Base-by-base conservation (phyloP, 2,797 vertebrate species). In the Hemibagrus guttatus region DNA sequence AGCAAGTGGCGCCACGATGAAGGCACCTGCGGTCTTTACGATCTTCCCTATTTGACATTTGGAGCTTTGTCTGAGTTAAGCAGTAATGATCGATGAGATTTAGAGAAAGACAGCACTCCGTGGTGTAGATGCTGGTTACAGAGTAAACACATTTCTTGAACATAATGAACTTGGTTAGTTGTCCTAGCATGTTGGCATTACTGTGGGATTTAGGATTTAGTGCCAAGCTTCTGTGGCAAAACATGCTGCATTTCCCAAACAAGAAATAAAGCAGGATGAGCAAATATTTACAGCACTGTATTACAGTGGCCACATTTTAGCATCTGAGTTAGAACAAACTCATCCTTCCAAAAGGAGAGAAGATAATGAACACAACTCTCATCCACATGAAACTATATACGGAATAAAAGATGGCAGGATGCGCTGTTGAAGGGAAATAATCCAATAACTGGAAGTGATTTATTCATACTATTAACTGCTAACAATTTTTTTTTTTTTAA, bases 151-250 rank as follows among this genome's bases (percentile, higher is more conserved):
- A 46, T 42, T 58, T 61, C 28, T 14, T 59, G 56, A 59, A 26
- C 11, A 69, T 49, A 59, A 81, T 59, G 31, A 31, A 80, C 68
- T 61, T 49, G 26, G 54, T 31, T 64, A 52, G 85, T 64, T 83
- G 68, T 72, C 16, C 23, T 42, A 61, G 21, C 35, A 61, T 49
- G 39, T 46, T 74, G 68, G 13, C 46, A 28, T 78, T 28, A 21
- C 52, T 52, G 9, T 28, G 23, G 35, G 66, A 84, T 84, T 84
- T 87, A 84, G 35, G 66, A 84, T 84, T 84, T 87, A 84, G 21
- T 21, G 11, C 13, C 21, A 54, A 54, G 64, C 56, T 72, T 42
- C 72, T 52, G n/a, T 39, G 84, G 52, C 52, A 80, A 12, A 31
- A 59, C 56, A 39, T 59, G 56, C 56, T 59, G 76, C 21, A 49